phyloP scores from a whole-genome alignment of 92 coral and sea anemone species.

The Epizoanthus scotinus region DNA sequence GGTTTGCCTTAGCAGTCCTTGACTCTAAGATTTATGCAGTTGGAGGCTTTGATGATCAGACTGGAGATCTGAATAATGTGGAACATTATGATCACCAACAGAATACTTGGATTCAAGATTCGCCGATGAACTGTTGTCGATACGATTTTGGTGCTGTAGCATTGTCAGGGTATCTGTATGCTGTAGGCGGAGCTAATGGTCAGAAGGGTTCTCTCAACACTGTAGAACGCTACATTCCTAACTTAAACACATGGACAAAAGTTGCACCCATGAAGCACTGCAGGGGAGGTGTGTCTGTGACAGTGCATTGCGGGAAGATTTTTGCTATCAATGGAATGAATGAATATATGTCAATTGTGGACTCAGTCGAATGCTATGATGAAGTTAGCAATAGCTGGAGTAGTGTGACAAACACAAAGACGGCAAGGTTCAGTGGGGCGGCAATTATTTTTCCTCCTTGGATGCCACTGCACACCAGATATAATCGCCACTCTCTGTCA shows the following conservation, averaged over 20 bases:
- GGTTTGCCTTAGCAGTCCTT: constrained; percentile 86
- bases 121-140: constrained; percentile 82
- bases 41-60: constrained; percentile 95
- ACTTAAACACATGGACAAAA: constrained; percentile 73
- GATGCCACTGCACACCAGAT: constrained; percentile 34
- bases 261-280: constrained; percentile 89
- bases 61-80: constrained; percentile 81
- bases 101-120: constrained; percentile 81
- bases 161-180: constrained; percentile 86
- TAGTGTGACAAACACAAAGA: constrained; percentile 81
- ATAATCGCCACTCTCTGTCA: constrained; percentile 19
- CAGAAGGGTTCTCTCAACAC: constrained; percentile 87
- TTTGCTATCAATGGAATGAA: constrained; percentile 99
- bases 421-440: constrained; percentile 97
- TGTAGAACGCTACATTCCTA: constrained; percentile 91
- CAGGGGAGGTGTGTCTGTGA: constrained; percentile 90
- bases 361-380: constrained; percentile 89
- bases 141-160: constrained; percentile 93
- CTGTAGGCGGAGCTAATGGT: constrained; percentile 98
- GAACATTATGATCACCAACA: constrained; percentile 78
- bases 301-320: constrained; percentile 95
- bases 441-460: constrained; percentile 75
- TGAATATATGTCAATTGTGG: constrained; percentile 95
- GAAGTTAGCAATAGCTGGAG: constrained; percentile 88
- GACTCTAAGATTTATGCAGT: constrained; percentile 81